Base-by-base conservation (phyloP, 2,113 vertebrate species). In the Recurvirostra avosetta region DNA sequence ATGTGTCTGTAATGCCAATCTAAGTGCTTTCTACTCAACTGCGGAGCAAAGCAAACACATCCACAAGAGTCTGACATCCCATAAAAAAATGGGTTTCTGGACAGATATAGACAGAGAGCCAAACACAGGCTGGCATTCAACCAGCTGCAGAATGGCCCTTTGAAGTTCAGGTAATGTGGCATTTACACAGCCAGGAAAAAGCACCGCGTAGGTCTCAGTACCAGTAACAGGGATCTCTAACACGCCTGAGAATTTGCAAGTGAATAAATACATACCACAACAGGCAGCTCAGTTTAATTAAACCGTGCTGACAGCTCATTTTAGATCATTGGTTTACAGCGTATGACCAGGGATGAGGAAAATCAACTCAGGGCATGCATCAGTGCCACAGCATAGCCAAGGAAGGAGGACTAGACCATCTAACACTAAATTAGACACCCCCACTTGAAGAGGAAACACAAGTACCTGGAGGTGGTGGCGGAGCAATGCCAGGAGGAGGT, bases 381-480 rank as follows among this genome's bases (percentile, higher is more conserved):
- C 62, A 75, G 47, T 9, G n/a, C 15, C 25, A 61, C 47, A 65
- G 83, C 12, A 1, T 3, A 59, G 72, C 43, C 4, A 8, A 72
- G 50, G 68, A 83, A 55, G 78, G 19, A 83, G 26, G 45, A 59
- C 21, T 23, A n/a, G 21, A 61, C 49, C 0, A 0, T 68, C 91
- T 45, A 19, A 52, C 66, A 62, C 67, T 12, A 22, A 36, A 26
- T 53, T 6, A 38, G 30, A 53, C 34, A 52, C 4, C 43, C 56
- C n/a, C 56, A 4, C 29, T 3, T 2, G 50, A 68, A 86, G 53
- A 17, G 29, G 83, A 74, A 63, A 21, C 62, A 17, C 20, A 59
- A 23, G 95, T 98, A 99, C 99, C 99, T 98, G 99, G 99, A 86
- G 99, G 99, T 11, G 98, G 99, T 0, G 99, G 99, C 0, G 99